These are phyloP conservation scores for Lampris megalopsis DNA, from an alignment of 2,113 vertebrate species.

Conservation along the genomic window DNA sequence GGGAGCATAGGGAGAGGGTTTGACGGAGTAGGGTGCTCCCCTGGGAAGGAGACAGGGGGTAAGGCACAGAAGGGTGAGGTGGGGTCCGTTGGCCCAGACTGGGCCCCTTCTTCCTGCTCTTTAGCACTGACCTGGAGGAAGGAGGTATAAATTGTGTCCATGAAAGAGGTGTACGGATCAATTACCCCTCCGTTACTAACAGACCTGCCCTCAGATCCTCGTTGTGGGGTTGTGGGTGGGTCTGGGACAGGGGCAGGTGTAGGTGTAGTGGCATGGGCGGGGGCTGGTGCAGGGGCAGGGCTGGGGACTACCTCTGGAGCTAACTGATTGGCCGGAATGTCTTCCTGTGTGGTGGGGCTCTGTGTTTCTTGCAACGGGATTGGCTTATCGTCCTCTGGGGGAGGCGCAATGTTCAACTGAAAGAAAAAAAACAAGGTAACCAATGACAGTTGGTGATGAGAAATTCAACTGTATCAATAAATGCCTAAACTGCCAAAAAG, in stretches of 20 bases:
- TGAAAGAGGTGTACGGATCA: slow-evolving; percentile 85
- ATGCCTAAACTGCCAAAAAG: not conserved
- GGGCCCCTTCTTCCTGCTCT: slow-evolving; percentile 76
- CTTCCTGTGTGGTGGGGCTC: slow-evolving; percentile 71
- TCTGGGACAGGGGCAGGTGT: slow-evolving; percentile 48
- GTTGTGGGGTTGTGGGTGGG: slow-evolving; percentile 50
- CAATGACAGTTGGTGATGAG: not conserved
- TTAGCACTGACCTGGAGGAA: slow-evolving; percentile 85
- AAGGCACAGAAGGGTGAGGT: slow-evolving; percentile 81
- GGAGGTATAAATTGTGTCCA: slow-evolving; percentile 87
- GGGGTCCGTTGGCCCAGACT: slow-evolving; percentile 67
- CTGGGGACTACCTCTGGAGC: slow-evolving; percentile 64
- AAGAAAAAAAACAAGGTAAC: not conserved
- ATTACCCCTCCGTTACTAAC: slow-evolving; percentile 54
- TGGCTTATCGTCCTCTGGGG: slow-evolving; percentile 78
- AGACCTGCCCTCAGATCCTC: slow-evolving; percentile 66
- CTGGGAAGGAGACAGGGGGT: slow-evolving; percentile 79
- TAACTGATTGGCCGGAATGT: slow-evolving; percentile 71
- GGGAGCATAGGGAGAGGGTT: slow-evolving; percentile 57
- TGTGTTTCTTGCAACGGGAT: slow-evolving; percentile 67
- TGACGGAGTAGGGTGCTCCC: slow-evolving; percentile 68
- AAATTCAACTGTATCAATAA: not conserved
- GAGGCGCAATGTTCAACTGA: slow-evolving; percentile 80
- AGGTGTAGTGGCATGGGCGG: slow-evolving; percentile 63
- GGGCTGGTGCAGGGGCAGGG: slow-evolving; percentile 57